phyloP scores from a whole-genome alignment of 2,797 vertebrate species.

The Nannoperca obscura region DNA sequence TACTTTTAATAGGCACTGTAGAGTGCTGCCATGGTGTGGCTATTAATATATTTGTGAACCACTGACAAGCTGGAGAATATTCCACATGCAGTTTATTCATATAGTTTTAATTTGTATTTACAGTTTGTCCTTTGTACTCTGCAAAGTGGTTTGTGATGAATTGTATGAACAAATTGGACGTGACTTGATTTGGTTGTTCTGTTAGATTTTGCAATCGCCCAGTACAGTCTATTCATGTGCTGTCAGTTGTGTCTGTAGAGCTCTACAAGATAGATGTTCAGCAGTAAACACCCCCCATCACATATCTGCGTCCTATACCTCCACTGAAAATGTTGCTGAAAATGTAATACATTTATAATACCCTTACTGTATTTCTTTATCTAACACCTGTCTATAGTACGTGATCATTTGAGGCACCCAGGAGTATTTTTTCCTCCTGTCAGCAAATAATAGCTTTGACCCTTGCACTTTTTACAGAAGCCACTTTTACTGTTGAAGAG shows the following conservation, averaged over 20 bases:
- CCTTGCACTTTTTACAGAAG: conserved; percentile 14
- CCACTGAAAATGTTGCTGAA: conserved; percentile 26
- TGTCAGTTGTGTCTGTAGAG: conserved; percentile 44
- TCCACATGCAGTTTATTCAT: conserved; percentile 15
- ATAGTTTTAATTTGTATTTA: conserved; percentile 44
- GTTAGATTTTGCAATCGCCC: conserved; percentile 17
- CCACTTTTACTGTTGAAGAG: conserved; percentile 26
- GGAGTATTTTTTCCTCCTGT: conserved; percentile 10
- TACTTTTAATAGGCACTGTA: conserved; percentile 9
- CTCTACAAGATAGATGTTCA: conserved; percentile 46
- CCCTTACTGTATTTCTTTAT: conserved; percentile 14
- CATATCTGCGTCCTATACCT: conserved; percentile 16
- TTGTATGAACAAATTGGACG: conserved; percentile 43
- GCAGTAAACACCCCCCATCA: conserved; percentile 11
- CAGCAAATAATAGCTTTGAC: conserved; percentile 26
- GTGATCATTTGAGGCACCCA: conserved; percentile 14
- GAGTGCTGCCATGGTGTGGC: neutral
- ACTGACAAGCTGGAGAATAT: conserved; percentile 18
- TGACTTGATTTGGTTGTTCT: conserved; percentile 36
- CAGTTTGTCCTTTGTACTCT: conserved; percentile 15
- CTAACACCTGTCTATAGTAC: neutral
- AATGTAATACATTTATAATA: neutral
- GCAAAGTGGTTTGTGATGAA: conserved; percentile 45
- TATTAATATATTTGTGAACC: conserved; percentile 16
- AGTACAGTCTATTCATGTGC: conserved; percentile 30